A percentile compares a stretch with the other conserved stretches of the same genome.
These are phyloP conservation scores for Zaprionus kolodkinae DNA, from an alignment of 1,140 invertebrate species.

Conservation along the genomic window DNA sequence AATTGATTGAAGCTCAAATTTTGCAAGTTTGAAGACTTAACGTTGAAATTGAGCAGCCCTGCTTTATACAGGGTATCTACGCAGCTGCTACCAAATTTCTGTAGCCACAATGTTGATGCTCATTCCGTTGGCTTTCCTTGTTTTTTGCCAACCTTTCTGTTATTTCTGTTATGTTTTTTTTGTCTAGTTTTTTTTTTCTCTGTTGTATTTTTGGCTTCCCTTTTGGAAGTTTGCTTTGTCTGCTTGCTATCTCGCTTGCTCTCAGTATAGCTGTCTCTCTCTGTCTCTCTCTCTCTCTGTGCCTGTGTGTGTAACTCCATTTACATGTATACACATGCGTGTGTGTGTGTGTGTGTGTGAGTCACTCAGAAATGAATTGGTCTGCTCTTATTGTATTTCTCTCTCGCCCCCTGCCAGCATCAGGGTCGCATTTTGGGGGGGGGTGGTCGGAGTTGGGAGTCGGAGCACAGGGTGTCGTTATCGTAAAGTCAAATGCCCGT, in stretches of 20 bases:
- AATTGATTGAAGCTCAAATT: background rate
- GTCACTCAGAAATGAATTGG: conserved; percentile 65
- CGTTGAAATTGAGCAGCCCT: background rate
- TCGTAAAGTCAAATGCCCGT: conserved; percentile 40
- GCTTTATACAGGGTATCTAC: background rate
- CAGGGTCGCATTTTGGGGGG: background rate
- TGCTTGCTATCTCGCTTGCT: background rate
- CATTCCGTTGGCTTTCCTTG: conserved; percentile 1
- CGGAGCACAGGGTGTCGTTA: conserved; percentile 52
- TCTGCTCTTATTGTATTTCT: conserved; percentile 46
- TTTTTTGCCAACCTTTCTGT: conserved; percentile 8
- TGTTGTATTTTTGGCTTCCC: conserved; percentile 32
- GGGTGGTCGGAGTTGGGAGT: background rate
- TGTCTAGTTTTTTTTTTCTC: conserved; percentile 25
- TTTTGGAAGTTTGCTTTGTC: conserved; percentile 54
- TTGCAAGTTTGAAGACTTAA: background rate
- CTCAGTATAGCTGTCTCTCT: background rate
- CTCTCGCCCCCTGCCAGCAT: background rate
- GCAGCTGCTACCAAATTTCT: background rate
- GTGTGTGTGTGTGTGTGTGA: conserved; percentile 16
- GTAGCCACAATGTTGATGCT: conserved; percentile 35
- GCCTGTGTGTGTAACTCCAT: conserved; percentile 6
- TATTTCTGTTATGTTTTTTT: conserved; percentile 51
- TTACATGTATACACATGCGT: conserved; percentile 1
- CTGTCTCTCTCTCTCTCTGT: background rate